A percentile compares a stretch with the other conserved stretches of the same genome.
Conservation (phyloP, 2,113 vertebrate species). For the Rattus rattus region DNA sequence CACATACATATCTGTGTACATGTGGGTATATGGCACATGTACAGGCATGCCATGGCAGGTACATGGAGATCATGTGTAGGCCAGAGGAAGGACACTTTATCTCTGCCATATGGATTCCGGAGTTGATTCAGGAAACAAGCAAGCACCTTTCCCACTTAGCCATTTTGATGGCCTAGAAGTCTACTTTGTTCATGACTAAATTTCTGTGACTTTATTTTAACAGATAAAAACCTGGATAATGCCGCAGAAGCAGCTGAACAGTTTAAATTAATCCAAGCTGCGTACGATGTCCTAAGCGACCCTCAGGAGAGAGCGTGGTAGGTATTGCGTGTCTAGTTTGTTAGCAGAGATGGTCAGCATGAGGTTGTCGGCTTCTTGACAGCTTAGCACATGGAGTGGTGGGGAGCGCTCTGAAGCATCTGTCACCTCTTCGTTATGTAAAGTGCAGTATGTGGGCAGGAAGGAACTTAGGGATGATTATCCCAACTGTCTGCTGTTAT, state of each 20-base stretch:
- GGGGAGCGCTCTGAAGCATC: not conserved
- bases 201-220: constrained; percentile 46
- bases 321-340: constrained; percentile 6
- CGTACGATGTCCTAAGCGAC: constrained; percentile 96
- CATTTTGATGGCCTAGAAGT: not conserved
- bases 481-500: not conserved
- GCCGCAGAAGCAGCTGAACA: constrained; percentile 94
- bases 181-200: not conserved
- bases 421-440: not conserved
- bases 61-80: not conserved
- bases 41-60: not conserved
- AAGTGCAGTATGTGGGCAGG: not conserved
- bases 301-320: constrained; percentile 98
- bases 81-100: not conserved
- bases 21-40: not conserved
- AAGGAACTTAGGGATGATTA: not conserved
- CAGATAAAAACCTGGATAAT: constrained; percentile 98
- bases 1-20: not conserved
- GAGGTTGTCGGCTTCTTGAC: not conserved
- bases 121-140: too few species aligned
- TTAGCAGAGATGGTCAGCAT: not conserved
- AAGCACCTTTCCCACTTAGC: not conserved
- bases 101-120: not conserved
- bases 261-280: constrained; percentile 97
- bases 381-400: not conserved